A percentile compares a stretch with the other conserved stretches of the same genome.
These are phyloP conservation scores for Zygothrica quintamaculata DNA, from an alignment of 2,888 invertebrate species.

Conservation along the genomic window DNA sequence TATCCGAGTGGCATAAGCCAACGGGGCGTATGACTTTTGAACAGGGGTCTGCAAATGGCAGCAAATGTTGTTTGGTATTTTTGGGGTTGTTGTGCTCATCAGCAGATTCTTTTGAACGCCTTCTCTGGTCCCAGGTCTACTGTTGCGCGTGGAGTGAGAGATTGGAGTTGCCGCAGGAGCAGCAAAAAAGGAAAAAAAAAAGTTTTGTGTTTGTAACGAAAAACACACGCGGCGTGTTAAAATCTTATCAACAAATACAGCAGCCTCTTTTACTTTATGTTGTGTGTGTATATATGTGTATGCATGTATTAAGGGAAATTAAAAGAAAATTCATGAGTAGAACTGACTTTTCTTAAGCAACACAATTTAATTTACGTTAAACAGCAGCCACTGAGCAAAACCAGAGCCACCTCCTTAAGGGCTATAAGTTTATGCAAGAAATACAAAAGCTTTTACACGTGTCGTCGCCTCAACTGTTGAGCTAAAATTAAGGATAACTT, in stretches of 20 bases:
- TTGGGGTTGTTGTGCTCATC: constrained; percentile 2
- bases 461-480: constrained; percentile 64
- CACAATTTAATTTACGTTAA: constrained; percentile 79
- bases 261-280: constrained; percentile 8
- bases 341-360: constrained; percentile 56
- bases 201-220: constrained; percentile 66
- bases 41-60: too few species aligned
- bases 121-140: constrained; percentile 28
- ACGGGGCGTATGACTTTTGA: constrained; percentile 23
- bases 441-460: constrained; percentile 75
- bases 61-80: constrained; percentile 41
- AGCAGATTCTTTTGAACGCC: constrained; percentile 13
- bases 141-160: constrained; percentile 30
- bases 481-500: constrained; percentile 62
- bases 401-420: constrained; percentile 34
- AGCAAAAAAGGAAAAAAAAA: constrained; percentile 50
- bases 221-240: constrained; percentile 72
- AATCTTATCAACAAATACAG: constrained; percentile 76
- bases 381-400: constrained; percentile 72
- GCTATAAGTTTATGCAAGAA: constrained; percentile 64
- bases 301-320: constrained; percentile 61
- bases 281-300: constrained; percentile 10
- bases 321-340: constrained; percentile 75
- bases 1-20: constrained; percentile 14
- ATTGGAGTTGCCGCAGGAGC: constrained; percentile 27